Evolutionary conservation across 2,797 vertebrate species (phyloP).

Genomic region (Acipenser oxyrinchus): DNA sequence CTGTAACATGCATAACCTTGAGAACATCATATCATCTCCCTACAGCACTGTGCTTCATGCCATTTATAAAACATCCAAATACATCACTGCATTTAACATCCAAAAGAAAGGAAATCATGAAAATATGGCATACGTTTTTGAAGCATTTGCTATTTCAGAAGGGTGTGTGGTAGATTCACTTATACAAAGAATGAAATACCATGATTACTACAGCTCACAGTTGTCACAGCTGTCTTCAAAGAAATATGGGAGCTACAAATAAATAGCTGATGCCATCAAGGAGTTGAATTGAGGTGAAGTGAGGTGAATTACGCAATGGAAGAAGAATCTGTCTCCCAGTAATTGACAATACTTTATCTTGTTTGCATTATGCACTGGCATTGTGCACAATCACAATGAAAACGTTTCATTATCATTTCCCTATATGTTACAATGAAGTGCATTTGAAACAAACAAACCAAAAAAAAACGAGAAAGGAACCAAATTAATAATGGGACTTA

Average conservation of each 20-base stretch:
- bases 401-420: not conserved
- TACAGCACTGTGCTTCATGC: not conserved
- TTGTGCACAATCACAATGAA: not conserved
- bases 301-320: conserved; percentile 6
- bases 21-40: not conserved
- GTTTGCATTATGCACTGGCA: conserved; percentile 2
- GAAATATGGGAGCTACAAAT: conserved; percentile 4
- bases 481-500: not conserved
- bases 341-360: not conserved
- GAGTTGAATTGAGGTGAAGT: conserved; percentile 10
- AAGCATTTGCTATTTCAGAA: not conserved
- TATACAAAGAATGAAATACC: conserved; percentile 4
- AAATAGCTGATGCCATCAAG: conserved; percentile 2
- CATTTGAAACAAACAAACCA: not conserved
- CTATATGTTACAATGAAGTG: not conserved
- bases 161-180: not conserved
- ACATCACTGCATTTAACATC: not conserved
- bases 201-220: conserved; percentile 3
- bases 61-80: not conserved
- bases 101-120: not conserved
- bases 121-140: not conserved
- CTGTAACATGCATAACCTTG: not conserved
- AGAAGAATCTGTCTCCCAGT: not conserved
- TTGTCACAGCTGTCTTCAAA: conserved; percentile 5
- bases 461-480: not conserved